phyloP scores from a whole-genome alignment of 2,888 invertebrate species.

The Aelia acuminata region DNA sequence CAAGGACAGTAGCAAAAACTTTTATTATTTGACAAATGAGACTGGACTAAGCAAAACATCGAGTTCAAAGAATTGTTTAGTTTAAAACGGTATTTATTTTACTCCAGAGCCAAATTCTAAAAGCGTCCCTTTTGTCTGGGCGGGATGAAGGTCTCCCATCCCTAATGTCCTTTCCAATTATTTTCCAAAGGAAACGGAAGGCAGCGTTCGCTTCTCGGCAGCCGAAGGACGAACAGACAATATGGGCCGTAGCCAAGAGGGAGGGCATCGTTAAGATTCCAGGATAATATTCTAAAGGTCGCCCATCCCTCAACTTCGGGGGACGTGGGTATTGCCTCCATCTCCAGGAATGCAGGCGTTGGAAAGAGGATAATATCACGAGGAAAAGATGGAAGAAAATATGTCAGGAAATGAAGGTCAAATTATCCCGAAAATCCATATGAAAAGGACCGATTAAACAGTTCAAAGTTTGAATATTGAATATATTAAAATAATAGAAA shows the following conservation, averaged over 20 bases:
- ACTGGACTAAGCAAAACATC: not conserved
- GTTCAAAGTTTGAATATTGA: too few species aligned
- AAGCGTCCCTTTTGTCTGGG: not conserved
- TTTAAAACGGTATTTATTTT: not conserved
- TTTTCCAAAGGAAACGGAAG: slow-evolving; percentile 42
- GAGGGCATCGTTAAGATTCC: slow-evolving; percentile 20
- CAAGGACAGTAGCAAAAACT: not conserved
- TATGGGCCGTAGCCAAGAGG: slow-evolving; percentile 26
- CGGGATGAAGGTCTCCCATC: not conserved
- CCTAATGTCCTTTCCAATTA: not conserved
- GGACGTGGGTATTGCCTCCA: not conserved
- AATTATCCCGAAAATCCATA: too few species aligned
- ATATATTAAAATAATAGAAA: too few species aligned
- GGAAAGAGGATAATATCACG: too few species aligned
- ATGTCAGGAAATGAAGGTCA: not conserved
- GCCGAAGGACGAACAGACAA: not conserved
- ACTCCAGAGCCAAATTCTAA: not conserved
- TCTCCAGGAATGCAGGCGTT: not conserved
- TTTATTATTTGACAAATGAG: not conserved
- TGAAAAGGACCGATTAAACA: too few species aligned
- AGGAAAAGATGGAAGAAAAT: not conserved
- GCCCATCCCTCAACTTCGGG: not conserved
- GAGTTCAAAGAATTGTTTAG: too few species aligned
- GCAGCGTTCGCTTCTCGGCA: not conserved
- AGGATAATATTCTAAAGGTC: not conserved